Conservation (phyloP, 2,797 vertebrate species). For the Anas georgica region DNA sequence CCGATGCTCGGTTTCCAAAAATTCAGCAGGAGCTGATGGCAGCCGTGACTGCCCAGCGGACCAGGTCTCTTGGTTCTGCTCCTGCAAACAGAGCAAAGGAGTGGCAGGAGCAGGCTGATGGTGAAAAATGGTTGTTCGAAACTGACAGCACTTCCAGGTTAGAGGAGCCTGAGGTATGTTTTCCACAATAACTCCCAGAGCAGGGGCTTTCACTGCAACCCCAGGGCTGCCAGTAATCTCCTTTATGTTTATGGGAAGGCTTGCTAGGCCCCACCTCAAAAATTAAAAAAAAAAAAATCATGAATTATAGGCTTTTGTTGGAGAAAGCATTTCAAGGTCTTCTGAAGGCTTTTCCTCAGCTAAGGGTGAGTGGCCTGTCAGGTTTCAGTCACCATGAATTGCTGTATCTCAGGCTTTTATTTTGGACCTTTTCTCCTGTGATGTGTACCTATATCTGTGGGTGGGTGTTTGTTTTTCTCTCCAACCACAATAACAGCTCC, state of each 20-base stretch:
- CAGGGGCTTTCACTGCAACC: not conserved
- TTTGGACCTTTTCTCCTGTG: not conserved
- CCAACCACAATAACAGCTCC: not conserved
- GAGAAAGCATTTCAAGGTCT: not conserved
- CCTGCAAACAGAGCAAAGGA: not conserved
- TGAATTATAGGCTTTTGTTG: not conserved
- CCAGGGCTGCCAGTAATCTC: not conserved
- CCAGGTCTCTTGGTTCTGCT: rapidly evolving
- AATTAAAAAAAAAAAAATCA: too few species aligned
- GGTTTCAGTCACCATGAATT: not conserved
- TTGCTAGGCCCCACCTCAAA: not conserved
- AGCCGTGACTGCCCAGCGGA: not conserved
- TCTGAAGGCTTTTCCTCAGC: not conserved
- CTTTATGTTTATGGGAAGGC: not conserved
- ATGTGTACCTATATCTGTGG: too few species aligned
- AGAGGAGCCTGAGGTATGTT: not conserved
- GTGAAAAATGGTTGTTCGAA: not conserved
- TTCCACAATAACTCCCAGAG: not conserved
- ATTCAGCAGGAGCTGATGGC: not conserved
- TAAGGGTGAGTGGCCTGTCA: not conserved
- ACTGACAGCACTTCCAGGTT: not conserved
- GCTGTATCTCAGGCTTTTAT: not conserved
- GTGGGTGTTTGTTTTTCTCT: too few species aligned
- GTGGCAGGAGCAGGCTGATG: not conserved
- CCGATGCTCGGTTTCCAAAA: not conserved